Base-by-base conservation (phyloP, 2,888 invertebrate species). In the Carterocephalus palaemon region DNA sequence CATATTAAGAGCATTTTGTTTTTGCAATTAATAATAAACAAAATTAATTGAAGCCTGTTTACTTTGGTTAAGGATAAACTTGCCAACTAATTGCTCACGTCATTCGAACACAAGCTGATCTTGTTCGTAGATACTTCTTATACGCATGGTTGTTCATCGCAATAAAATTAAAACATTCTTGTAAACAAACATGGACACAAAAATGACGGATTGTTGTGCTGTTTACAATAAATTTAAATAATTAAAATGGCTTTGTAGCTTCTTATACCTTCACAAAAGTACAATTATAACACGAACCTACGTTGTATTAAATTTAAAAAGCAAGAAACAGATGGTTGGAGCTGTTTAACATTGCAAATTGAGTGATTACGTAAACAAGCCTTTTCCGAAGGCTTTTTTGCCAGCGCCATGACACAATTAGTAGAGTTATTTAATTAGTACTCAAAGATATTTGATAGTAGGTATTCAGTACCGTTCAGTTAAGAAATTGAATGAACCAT, bases 301-400 rank as follows among this genome's bases (percentile, higher is more conserved):
- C 52, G 52, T 49, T 53, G 52, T 55, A 53, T 60, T 59, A 52
- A 58, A 56, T 62, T 64, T 58, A 66, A 59, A 63, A 59, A 54
- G 51, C 62, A 62, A 63, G 60, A 57, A 62, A 58, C 68, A 67
- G 63, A 71, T 75, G 78, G 68, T 50, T 64, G 56, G 53, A 60
- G 52, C 71, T 72, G 65, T 66, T 86, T 86, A 81, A 78, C 70
- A 85, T 85, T 84, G 83, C 85, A 84, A 84, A 86, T 85, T 75
- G 59, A 74, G 74, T 72, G 70, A 76, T 83, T 83, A 82, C 80
- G 83, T 81, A 84, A 81, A 83, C 80, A 78, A 79, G 75, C 67
- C 72, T 70, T 68, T 63, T 49, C 57, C 23, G 37, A 62, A 67
- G 70, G 67, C 67, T 74, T 80, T 83, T 82, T 81, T 75, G 73